Percentiles rank a stretch among this genome's conserved stretches.
phyloP scores from a whole-genome alignment of 2,797 vertebrate genomes.

The Acrocephalus scirpaceus region DNA sequence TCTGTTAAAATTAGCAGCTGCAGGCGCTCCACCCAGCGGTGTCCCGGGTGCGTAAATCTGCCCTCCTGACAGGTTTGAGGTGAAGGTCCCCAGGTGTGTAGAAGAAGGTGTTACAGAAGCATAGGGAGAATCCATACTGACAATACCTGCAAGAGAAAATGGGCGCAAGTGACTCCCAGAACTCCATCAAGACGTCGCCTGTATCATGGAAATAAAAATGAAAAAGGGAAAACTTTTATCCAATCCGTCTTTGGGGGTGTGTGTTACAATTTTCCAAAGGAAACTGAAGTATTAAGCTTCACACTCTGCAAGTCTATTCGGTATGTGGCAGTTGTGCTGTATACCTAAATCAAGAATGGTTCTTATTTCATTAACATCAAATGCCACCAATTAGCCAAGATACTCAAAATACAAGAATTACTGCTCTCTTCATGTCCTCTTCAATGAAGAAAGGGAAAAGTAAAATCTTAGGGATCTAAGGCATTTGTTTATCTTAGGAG shows the following conservation, averaged over 20 bases:
- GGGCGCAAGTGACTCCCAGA: neutral
- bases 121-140: constrained; percentile 83
- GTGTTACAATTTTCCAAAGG: neutral
- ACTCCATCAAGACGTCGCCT: rapidly evolving
- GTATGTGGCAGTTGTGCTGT: neutral
- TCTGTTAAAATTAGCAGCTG: constrained; percentile 84
- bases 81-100: constrained; percentile 82
- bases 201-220: rapidly evolving
- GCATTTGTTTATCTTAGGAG: rapidly evolving
- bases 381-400: neutral
- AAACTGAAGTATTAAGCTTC: neutral
- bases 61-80: constrained; percentile 81
- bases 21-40: constrained; percentile 76
- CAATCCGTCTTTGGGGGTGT: rapidly evolving
- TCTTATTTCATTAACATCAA: neutral
- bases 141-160: constrained; percentile 73
- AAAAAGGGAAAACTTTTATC: neutral
- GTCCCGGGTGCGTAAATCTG: constrained; percentile 80
- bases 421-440: neutral
- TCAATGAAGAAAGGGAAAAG: neutral
- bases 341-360: rapidly evolving
- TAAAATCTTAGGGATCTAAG: neutral
- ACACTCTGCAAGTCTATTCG: too few relatives aligned
- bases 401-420: neutral
- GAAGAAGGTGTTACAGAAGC: constrained; percentile 81